A percentile compares a stretch with the other conserved stretches of the same genome.
These are phyloP conservation scores for Girardinichthys multiradiatus DNA, from an alignment of 2,113 vertebrate species.

Conservation along the genomic window DNA sequence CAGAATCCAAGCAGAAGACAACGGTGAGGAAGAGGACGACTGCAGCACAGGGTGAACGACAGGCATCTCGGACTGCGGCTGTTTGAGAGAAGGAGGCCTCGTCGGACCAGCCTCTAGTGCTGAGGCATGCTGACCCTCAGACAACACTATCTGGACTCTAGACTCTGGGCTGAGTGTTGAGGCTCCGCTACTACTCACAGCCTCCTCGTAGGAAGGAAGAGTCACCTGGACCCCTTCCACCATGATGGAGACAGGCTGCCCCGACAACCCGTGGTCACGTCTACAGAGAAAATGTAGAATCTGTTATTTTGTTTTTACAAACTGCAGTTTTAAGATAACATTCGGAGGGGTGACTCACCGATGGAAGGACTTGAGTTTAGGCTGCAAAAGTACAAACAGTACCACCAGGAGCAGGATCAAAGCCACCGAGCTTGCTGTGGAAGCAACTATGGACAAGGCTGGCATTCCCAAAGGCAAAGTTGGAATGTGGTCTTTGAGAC, in stretches of 20 bases:
- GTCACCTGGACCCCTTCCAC: constrained; percentile 97
- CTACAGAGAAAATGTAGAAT: constrained; percentile 65
- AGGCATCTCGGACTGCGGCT: constrained; percentile 89
- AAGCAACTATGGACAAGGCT: constrained; percentile 93
- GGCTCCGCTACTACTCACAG: constrained; percentile 86
- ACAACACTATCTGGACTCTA: constrained; percentile 95
- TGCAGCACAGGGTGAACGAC: constrained; percentile 87
- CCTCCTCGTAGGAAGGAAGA: constrained; percentile 96
- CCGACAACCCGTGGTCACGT: constrained; percentile 90
- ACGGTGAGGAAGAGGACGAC: constrained; percentile 67
- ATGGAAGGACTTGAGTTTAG: constrained; percentile 96
- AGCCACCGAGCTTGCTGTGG: constrained; percentile 94
- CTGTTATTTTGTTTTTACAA: neutral
- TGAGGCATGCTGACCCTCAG: constrained; percentile 83
- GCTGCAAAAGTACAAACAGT: constrained; percentile 95
- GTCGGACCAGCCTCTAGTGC: constrained; percentile 79
- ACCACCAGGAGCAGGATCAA: constrained; percentile 95
- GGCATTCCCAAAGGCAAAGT: constrained; percentile 88
- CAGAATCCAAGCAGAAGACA: constrained; percentile 85
- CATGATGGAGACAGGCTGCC: constrained; percentile 93
- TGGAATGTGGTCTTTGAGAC: constrained; percentile 82
- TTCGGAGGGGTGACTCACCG: constrained; percentile 80
- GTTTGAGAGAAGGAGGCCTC: constrained; percentile 77
- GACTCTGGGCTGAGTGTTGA: constrained; percentile 81
- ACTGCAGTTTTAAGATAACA: neutral